Conservation (phyloP, 37 sponge, comb jelly and placozoan genomes). For the Halisarca cf. caerulea region DNA sequence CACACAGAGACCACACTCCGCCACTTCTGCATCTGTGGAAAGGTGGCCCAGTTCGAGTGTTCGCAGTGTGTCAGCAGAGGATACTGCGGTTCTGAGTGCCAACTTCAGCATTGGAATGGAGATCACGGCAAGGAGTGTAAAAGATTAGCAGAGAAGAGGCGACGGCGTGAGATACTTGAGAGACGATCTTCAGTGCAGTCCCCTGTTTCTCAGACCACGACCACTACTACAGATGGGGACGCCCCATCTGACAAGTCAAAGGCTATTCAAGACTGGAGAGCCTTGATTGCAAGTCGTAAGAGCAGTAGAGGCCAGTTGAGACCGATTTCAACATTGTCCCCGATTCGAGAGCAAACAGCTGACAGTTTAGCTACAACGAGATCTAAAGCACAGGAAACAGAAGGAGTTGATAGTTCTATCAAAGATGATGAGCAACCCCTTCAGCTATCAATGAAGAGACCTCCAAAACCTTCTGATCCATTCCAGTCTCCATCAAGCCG, state of each 20-base stretch:
- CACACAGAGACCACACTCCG: slow-evolving; percentile 29
- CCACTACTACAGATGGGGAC: background rate
- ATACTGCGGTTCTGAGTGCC: slow-evolving; percentile 83
- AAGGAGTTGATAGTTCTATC: no score
- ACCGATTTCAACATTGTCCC: slow-evolving; percentile 11
- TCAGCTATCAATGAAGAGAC: background rate
- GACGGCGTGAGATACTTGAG: slow-evolving; percentile 46
- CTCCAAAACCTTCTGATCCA: background rate
- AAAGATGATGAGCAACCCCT: no score
- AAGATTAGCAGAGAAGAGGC: slow-evolving; percentile 64
- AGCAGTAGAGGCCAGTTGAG: background rate
- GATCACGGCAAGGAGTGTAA: slow-evolving; percentile 74
- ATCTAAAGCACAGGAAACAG: no score
- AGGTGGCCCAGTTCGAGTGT: slow-evolving; percentile 83
- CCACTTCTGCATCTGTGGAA: slow-evolving; percentile 82
- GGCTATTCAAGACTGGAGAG: background rate
- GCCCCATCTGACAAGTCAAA: background rate
- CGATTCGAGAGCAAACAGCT: slow-evolving; percentile 21
- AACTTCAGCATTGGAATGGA: slow-evolving; percentile 60
- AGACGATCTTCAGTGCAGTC: slow-evolving; percentile 14
- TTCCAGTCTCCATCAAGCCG: background rate
- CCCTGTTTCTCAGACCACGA: background rate
- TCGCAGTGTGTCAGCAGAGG: slow-evolving; percentile 70
- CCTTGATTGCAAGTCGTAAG: background rate
- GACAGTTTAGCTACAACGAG: no score